Conservation (phyloP, 2,888 invertebrate genomes). For the Tyria jacobaeae region DNA sequence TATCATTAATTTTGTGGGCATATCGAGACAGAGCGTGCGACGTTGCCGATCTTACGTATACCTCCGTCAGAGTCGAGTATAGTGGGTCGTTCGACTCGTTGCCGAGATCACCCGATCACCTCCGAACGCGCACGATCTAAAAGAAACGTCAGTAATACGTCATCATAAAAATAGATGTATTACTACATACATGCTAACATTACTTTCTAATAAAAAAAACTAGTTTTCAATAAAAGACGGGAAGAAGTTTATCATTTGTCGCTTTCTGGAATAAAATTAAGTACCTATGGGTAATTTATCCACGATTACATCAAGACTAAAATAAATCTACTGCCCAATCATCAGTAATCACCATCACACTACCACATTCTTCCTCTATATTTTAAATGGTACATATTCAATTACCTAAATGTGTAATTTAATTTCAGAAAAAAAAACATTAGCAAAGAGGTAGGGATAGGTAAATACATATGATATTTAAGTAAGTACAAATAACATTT, state of each 20-base stretch:
- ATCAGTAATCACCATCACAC: background rate
- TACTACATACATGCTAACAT: constrained; percentile 16
- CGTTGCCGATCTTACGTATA: constrained; percentile 75
- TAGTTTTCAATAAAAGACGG: background rate
- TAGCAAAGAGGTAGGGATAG: background rate
- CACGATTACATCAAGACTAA: constrained; percentile 1
- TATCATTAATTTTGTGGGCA: constrained; percentile 27
- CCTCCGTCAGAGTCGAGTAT: constrained; percentile 54
- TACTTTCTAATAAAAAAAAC: constrained; percentile 7
- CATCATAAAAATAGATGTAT: constrained; percentile 51
- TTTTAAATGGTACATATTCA: background rate
- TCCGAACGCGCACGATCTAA: constrained; percentile 57
- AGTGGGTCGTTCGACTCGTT: constrained; percentile 63
- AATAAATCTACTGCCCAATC: background rate
- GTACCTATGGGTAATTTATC: too few species aligned
- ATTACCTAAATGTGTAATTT: background rate
- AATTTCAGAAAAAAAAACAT: background rate
- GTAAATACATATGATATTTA: background rate
- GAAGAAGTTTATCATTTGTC: background rate
- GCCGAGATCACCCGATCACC: constrained; percentile 59
- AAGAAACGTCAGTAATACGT: constrained; percentile 61
- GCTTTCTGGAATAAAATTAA: background rate
- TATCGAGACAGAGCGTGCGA: constrained; percentile 61
- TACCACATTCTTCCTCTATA: background rate
- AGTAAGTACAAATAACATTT: too few species aligned